Evolutionary conservation across 2,797 vertebrate species (phyloP).

Genomic region (Leptoclinus maculatus): DNA sequence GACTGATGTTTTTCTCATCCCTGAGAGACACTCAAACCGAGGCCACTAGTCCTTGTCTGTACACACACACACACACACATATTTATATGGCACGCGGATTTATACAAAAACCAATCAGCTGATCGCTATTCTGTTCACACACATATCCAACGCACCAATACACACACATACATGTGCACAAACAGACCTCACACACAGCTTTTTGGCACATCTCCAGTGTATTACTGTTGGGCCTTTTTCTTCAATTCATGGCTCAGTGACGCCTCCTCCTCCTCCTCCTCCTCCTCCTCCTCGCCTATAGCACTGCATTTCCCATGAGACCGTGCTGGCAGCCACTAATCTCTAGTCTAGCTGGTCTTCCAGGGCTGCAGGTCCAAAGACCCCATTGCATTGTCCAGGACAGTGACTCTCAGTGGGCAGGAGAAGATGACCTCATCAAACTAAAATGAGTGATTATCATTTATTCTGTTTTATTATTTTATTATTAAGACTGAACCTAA

Average conservation of each 20-base stretch:
- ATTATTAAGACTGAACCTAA: background rate
- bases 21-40: constrained; percentile 65
- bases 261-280: constrained; percentile 14
- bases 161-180: constrained; percentile 18
- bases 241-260: constrained; percentile 60
- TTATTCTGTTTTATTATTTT: background rate
- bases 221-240: constrained; percentile 51
- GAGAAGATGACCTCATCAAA: background rate
- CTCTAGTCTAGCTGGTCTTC: constrained; percentile 26
- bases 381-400: background rate
- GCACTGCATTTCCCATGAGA: constrained; percentile 67
- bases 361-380: constrained; percentile 24
- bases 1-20: constrained; percentile 60
- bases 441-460: background rate
- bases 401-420: background rate
- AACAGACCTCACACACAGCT: constrained; percentile 3
- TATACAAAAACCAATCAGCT: constrained; percentile 27
- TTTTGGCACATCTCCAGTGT: constrained; percentile 40
- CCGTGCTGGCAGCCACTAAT: constrained; percentile 44
- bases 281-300: constrained; percentile 26
- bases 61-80: constrained; percentile 9
- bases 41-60: constrained; percentile 36
- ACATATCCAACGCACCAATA: constrained; percentile 5
- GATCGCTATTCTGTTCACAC: constrained; percentile 16
- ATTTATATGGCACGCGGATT: background rate